Evolutionary conservation across 2,797 vertebrate species (phyloP).

Genomic region (Falco novaeseelandiae): DNA sequence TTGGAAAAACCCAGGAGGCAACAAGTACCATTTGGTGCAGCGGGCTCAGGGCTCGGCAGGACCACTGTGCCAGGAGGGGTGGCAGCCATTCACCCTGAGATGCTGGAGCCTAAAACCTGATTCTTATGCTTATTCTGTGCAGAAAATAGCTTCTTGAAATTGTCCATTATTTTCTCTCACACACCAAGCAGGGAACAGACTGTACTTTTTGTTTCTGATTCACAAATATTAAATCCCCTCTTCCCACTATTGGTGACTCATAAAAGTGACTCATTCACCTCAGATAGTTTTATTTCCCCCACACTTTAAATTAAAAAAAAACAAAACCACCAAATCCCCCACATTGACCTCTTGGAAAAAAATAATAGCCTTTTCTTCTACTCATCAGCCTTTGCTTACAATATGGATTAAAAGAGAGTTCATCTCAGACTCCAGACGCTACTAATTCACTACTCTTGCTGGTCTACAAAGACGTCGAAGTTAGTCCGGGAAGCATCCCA

Average conservation of each 20-base stretch:
- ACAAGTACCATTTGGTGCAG: background rate
- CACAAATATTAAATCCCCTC: constrained; percentile 55
- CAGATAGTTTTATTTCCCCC: constrained; percentile 16
- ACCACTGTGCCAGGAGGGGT: background rate
- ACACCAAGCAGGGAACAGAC: constrained; percentile 7
- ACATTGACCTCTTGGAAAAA: background rate
- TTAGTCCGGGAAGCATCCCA: background rate
- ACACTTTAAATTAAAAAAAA: background rate
- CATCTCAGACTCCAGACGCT: background rate
- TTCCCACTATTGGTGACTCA: constrained; percentile 62
- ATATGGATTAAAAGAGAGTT: background rate
- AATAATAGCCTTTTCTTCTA: background rate
- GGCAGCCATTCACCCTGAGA: background rate
- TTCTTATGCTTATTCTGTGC: background rate
- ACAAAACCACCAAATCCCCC: background rate
- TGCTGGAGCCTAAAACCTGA: background rate
- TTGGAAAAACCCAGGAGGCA: background rate
- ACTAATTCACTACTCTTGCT: background rate
- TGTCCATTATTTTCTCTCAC: constrained; percentile 6
- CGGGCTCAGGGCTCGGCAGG: background rate
- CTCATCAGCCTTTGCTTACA: background rate
- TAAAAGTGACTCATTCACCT: constrained; percentile 59
- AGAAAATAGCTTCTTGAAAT: background rate
- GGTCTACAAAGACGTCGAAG: background rate
- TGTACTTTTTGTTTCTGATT: constrained; percentile 44